A percentile compares a stretch with the other conserved stretches of the same genome.
These are phyloP conservation scores for Trichopria drosophilae DNA, from an alignment of 2,888 invertebrate genomes.

Conservation along the genomic window DNA sequence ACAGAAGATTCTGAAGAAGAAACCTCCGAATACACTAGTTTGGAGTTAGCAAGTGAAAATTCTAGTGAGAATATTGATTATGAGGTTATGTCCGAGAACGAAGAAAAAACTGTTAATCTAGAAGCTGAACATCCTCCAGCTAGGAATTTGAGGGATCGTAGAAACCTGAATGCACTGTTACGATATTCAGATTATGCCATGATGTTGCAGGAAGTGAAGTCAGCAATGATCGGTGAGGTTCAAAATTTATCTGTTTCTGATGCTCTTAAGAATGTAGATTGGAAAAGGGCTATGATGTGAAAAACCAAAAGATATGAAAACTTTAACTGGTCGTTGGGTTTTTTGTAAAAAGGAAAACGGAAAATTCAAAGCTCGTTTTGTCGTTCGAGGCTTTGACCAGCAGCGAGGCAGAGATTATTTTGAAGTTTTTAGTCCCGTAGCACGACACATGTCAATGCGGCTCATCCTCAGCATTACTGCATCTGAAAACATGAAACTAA, in stretches of 20 bases:
- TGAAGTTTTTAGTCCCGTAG: constrained; percentile 45
- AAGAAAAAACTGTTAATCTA: not conserved
- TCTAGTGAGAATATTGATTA: not conserved
- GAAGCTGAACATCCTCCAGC: not conserved
- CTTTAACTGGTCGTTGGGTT: constrained; percentile 38
- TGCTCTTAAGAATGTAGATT: constrained; percentile 38
- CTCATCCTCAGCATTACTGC: constrained; percentile 38
- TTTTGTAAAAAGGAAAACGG: constrained; percentile 38
- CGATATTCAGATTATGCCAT: not conserved
- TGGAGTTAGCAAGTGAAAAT: not conserved
- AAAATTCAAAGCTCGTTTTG: constrained; percentile 36
- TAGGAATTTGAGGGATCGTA: not conserved
- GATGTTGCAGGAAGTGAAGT: constrained; percentile 4
- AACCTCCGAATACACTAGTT: too few relatives aligned
- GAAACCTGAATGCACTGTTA: not conserved
- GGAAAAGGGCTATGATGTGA: constrained; percentile 37
- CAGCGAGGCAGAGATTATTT: constrained; percentile 39
- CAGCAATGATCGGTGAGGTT: constrained; percentile 32
- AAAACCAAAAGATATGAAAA: constrained; percentile 30
- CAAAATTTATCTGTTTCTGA: constrained; percentile 33
- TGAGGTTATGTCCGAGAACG: not conserved
- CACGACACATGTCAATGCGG: constrained; percentile 36
- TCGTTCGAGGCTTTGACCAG: constrained; percentile 43
- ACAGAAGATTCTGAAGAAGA: too few relatives aligned
- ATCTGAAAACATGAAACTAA: constrained; percentile 30